Conservation (phyloP, 2,797 vertebrate species). For the Pantherophis vulpinus region DNA sequence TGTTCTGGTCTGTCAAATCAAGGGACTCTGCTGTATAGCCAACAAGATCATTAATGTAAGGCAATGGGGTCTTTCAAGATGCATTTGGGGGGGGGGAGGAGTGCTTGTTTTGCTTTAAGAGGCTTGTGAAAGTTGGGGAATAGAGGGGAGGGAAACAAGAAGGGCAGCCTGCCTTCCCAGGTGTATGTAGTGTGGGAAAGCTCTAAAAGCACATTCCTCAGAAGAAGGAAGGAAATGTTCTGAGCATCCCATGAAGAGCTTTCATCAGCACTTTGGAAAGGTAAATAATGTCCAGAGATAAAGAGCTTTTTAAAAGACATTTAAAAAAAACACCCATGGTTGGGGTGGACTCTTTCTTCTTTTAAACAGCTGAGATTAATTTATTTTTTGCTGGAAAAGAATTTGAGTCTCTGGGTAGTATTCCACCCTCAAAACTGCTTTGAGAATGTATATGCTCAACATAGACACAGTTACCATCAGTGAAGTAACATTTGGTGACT, state of each 20-base stretch:
- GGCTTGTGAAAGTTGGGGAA: background rate
- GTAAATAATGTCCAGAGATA: constrained; percentile 58
- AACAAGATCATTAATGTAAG: background rate
- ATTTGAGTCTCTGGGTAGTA: constrained; percentile 26
- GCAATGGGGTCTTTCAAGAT: background rate
- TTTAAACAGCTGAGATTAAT: constrained; percentile 1
- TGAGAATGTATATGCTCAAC: background rate
- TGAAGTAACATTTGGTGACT: constrained; percentile 5
- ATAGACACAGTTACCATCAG: background rate
- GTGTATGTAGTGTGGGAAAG: constrained; percentile 60
- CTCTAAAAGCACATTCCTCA: constrained; percentile 45
- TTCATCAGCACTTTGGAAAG: constrained; percentile 62
- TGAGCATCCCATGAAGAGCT: constrained; percentile 52
- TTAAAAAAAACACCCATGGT: background rate
- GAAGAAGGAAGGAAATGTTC: constrained; percentile 59
- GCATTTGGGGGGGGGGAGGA: background rate
- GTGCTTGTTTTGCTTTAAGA: background rate
- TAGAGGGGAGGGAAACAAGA: background rate
- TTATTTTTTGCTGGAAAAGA: constrained; percentile 43
- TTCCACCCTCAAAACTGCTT: constrained; percentile 37
- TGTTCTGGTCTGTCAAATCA: constrained; percentile 21
- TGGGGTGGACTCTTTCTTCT: constrained; percentile 3
- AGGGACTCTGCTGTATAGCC: background rate
- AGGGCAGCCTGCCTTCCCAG: background rate
- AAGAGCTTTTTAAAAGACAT: constrained; percentile 18